These are phyloP conservation scores for Alosa alosa DNA, from an alignment of 2,113 vertebrate genomes.

Conservation along the genomic window DNA sequence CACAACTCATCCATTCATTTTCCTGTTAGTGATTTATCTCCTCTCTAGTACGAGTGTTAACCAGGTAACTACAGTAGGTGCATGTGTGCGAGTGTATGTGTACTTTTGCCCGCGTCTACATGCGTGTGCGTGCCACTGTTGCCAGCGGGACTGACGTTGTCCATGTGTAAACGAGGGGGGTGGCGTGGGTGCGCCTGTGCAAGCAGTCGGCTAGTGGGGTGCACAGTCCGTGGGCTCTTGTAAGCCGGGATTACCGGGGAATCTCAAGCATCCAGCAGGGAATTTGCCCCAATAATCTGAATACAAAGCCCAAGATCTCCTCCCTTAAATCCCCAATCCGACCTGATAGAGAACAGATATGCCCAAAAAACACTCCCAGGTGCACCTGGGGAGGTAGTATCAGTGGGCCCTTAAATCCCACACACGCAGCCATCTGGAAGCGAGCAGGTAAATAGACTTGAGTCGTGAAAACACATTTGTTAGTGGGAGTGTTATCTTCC, in stretches of 20 bases:
- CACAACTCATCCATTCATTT: no score
- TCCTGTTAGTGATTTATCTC: no score
- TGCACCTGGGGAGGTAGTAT: constrained; percentile 3
- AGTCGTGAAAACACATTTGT: constrained; percentile 6
- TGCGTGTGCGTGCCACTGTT: not conserved
- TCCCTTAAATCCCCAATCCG: constrained; percentile 17
- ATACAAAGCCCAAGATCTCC: constrained; percentile 56
- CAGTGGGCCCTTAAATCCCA: not conserved
- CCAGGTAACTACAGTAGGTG: no score
- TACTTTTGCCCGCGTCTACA: not conserved
- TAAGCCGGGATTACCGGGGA: constrained; percentile 63
- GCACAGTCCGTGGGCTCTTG: constrained; percentile 55
- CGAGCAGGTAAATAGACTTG: not conserved
- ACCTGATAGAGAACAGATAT: constrained; percentile 12
- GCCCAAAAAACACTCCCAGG: not conserved
- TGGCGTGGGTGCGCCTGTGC: not conserved
- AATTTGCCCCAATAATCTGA: constrained; percentile 64
- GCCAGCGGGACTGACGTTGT: not conserved
- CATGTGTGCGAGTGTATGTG: not conserved
- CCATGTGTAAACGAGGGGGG: not conserved
- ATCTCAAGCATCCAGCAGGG: constrained; percentile 65
- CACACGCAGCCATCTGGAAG: constrained; percentile 12
- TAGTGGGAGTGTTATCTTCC: not conserved
- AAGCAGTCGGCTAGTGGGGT: constrained; percentile 48
- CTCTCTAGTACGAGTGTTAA: no score